Base-by-base conservation (phyloP, 2,888 invertebrate genomes). In the Ophion ventricosus region DNA sequence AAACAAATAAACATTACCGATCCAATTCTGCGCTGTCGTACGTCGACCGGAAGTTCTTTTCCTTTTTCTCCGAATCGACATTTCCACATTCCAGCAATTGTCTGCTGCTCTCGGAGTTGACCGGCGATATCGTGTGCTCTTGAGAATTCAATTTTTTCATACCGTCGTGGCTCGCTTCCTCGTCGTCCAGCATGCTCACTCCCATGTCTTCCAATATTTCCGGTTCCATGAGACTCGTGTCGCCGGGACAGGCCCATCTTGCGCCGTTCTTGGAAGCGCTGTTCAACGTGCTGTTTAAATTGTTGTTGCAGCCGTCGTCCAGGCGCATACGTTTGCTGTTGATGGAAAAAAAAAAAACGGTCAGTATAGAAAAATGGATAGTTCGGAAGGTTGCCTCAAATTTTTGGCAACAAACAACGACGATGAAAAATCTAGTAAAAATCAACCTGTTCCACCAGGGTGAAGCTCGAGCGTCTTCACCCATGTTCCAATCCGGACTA, bases 181-280 rank as follows among this genome's bases (percentile, higher is more conserved):
- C 95, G 14, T 94, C 94, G 74, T 94, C 95, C 70, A 96, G 90
- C 93, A 95, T 94, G 26, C 95, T 94, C 25, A 96, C 94, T 64
- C 96, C 96, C 94, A 95, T 95, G 88, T 96, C 95, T 87, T 94
- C 94, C 77, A 95, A 89, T 72, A 94, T 94, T 85, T 95, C 94
- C 25, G 94, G 92, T 81, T 94, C 93, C 59, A 94, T 93, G 43
- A 93, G 86, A 87, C 91, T 92, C 1, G 90, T 90, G 74, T 93
- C 90, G 23, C 90, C 91, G 0, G 92, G 90, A 86, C 89, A 92
- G 1, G 91, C 88, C 93, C 93, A 93, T 83, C 88, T 89, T 35
- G 88, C 83, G 17, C 70, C 86, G 72, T 88, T 90, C 82, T 90
- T 90, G 1, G 91, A 88, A 1, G 86, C 86, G 63, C 85, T 89